Percentiles rank a stretch among this genome's conserved stretches.
Evolutionary conservation across 1,140 invertebrate species (phyloP).

Genomic region (Phenacoccus solenopsis): DNA sequence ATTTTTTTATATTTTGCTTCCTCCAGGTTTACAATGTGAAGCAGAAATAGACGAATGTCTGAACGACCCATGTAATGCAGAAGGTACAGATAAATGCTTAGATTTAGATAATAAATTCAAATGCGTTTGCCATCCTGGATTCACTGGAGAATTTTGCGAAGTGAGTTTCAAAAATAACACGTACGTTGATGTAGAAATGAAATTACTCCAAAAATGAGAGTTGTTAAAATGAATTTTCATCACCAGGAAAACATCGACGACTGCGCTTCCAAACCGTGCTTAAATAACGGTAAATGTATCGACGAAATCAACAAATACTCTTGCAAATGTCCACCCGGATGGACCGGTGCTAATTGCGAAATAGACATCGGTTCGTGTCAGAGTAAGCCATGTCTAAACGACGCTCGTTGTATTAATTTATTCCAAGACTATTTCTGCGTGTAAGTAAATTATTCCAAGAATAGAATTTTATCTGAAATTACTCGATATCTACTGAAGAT

Average conservation of each 20-base stretch:
- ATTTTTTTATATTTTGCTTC: constrained; percentile 19
- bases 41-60: constrained; percentile 83
- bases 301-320: constrained; percentile 74
- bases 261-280: constrained; percentile 71
- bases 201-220: background rate
- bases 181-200: background rate
- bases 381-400: constrained; percentile 76
- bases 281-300: constrained; percentile 76
- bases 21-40: constrained; percentile 68
- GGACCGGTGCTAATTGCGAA: constrained; percentile 80
- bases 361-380: constrained; percentile 74
- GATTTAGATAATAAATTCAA: constrained; percentile 80
- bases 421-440: constrained; percentile 96
- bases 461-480: background rate
- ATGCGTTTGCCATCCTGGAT: constrained; percentile 84
- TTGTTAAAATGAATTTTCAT: constrained; percentile 4
- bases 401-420: constrained; percentile 81
- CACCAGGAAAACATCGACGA: constrained; percentile 64
- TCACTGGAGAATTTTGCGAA: constrained; percentile 70
- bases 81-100: constrained; percentile 74
- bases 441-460: constrained; percentile 45
- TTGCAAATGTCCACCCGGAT: constrained; percentile 73
- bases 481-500: background rate
- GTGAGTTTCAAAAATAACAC: constrained; percentile 39
- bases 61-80: constrained; percentile 75